These are phyloP conservation scores for Clarias laeviceps DNA, from an alignment of 2,797 vertebrate genomes.

Conservation along the genomic window DNA sequence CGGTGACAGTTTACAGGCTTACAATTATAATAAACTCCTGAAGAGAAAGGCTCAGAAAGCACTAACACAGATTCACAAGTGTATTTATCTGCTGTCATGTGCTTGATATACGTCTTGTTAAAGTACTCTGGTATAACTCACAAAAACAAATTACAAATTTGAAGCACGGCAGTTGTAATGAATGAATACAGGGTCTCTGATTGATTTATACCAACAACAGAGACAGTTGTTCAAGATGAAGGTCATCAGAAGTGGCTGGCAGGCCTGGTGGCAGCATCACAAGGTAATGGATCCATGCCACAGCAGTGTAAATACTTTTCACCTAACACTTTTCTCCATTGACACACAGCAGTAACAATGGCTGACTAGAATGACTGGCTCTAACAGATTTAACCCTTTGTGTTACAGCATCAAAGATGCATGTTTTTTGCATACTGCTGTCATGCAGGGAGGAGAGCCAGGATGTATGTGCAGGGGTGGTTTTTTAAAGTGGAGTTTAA, in stretches of 20 bases:
- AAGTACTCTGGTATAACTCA: conserved; percentile 51
- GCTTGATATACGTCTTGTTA: conserved; percentile 45
- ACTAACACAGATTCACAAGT: conserved; percentile 19
- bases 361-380: conserved; percentile 5
- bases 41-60: conserved; percentile 31
- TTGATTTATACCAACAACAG: conserved; percentile 53
- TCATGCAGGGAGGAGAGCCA: background rate
- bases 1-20: conserved; percentile 11
- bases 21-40: conserved; percentile 14
- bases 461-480: too few species aligned
- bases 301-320: conserved; percentile 39
- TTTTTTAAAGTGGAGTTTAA: too few species aligned
- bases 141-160: conserved; percentile 37
- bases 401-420: background rate
- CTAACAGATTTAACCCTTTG: background rate
- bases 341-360: conserved; percentile 1
- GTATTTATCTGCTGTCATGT: conserved; percentile 23
- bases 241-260: conserved; percentile 47
- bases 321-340: conserved; percentile 14
- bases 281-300: conserved; percentile 46
- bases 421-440: background rate
- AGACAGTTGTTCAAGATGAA: conserved; percentile 53
- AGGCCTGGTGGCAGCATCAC: conserved; percentile 46
- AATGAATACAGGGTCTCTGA: conserved; percentile 50
- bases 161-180: conserved; percentile 49